These are phyloP conservation scores for Malurus elegans DNA, from an alignment of 2,113 vertebrate species.

Conservation along the genomic window DNA sequence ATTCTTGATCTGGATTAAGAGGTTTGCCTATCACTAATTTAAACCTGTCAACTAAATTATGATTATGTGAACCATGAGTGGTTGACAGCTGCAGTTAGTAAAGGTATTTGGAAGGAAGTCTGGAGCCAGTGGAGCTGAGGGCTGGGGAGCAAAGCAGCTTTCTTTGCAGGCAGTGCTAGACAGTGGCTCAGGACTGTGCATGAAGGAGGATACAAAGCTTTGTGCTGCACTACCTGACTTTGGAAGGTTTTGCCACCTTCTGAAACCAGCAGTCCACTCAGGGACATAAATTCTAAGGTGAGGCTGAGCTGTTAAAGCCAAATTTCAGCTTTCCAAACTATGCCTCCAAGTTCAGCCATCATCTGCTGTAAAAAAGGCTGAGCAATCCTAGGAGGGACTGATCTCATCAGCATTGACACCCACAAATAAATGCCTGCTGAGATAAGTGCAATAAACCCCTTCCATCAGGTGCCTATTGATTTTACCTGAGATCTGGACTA, in stretches of 20 bases:
- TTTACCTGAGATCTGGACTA: neutral
- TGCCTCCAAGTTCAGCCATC: neutral
- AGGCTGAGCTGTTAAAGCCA: neutral
- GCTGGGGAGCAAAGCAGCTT: neutral
- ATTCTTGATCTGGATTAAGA: neutral
- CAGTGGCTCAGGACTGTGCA: neutral
- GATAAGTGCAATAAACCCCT: neutral
- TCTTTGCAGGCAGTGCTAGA: neutral
- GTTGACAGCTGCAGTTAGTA: neutral
- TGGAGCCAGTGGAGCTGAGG: neutral
- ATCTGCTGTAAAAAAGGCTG: neutral
- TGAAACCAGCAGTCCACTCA: neutral
- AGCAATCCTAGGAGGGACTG: neutral
- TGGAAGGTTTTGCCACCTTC: neutral
- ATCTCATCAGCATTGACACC: rapidly evolving
- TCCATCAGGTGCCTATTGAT: neutral
- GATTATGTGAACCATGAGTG: neutral
- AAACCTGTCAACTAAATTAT: neutral
- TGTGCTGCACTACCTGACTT: neutral
- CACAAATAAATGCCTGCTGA: neutral
- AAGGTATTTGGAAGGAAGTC: neutral
- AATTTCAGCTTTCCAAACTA: neutral
- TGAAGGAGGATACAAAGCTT: neutral
- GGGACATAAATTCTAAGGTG: neutral
- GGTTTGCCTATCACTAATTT: neutral